A percentile compares a stretch with the other conserved stretches of the same genome.
These are phyloP conservation scores for Acanthosepion esculentum DNA, from an alignment of 2,888 invertebrate genomes.

Conservation along the genomic window DNA sequence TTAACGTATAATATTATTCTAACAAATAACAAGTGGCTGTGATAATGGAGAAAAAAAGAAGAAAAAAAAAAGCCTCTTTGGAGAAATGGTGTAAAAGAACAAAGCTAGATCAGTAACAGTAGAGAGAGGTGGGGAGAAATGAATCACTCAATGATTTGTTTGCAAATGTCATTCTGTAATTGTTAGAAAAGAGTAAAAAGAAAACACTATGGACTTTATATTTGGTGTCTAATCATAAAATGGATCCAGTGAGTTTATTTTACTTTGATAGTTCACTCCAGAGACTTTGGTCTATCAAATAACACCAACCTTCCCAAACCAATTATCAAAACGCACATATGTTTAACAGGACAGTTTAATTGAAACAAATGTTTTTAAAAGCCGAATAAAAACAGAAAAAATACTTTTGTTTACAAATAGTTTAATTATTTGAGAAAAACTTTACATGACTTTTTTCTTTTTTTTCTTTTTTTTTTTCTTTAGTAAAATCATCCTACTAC, in stretches of 20 bases:
- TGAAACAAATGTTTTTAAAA: too few species aligned
- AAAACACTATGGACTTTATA: slow-evolving; percentile 33
- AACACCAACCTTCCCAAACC: neutral
- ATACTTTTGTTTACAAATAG: too few species aligned
- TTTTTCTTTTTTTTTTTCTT: too few species aligned
- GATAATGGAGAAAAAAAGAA: neutral
- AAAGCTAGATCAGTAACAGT: neutral
- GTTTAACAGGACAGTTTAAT: neutral
- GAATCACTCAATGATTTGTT: neutral
- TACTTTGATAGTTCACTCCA: neutral
- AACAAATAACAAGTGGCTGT: neutral
- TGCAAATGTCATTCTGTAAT: neutral
- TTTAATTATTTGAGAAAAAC: too few species aligned
- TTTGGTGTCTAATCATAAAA: neutral
- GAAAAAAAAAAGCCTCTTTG: neutral
- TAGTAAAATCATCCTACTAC: too few species aligned
- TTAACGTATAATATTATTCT: neutral
- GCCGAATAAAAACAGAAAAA: too few species aligned
- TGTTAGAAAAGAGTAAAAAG: neutral
- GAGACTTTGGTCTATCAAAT: neutral
- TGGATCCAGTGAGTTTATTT: neutral
- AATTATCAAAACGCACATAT: neutral
- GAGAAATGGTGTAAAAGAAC: neutral
- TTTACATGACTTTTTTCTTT: too few species aligned
- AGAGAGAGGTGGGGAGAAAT: neutral